These are phyloP conservation scores for Podocnemis expansa DNA, from an alignment of 2,113 vertebrate genomes.

Conservation along the genomic window DNA sequence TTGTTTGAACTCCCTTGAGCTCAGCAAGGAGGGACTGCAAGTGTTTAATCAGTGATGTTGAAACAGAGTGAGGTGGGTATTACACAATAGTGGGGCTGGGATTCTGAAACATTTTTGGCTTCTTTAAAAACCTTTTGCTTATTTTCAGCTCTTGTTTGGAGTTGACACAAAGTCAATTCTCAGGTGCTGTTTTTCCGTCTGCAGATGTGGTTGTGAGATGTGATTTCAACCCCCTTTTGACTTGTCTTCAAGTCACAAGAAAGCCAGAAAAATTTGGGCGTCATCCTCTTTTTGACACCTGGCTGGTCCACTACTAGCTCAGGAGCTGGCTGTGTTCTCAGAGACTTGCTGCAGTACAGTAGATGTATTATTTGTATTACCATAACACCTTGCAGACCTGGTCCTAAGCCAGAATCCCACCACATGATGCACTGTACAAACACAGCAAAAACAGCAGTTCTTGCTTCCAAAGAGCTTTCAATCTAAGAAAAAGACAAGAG, in stretches of 20 bases:
- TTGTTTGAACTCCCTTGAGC: neutral
- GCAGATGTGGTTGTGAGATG: neutral
- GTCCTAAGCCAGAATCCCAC: neutral
- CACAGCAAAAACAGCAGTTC: neutral
- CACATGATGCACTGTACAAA: neutral
- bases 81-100: rapidly evolving
- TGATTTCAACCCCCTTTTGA: neutral
- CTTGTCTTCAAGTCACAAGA: neutral
- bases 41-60: neutral
- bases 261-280: neutral
- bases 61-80: neutral
- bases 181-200: neutral
- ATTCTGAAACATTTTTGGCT: neutral
- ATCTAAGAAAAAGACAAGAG: neutral
- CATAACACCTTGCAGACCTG: neutral
- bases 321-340: neutral
- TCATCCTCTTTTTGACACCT: neutral
- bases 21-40: neutral
- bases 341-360: no score
- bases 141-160: neutral
- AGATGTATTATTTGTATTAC: neutral
- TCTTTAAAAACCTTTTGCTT: neutral
- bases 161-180: neutral
- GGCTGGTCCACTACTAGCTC: neutral
- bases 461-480: neutral